phyloP scores from a whole-genome alignment of 2,797 vertebrate species.

The Streptopelia turtur region DNA sequence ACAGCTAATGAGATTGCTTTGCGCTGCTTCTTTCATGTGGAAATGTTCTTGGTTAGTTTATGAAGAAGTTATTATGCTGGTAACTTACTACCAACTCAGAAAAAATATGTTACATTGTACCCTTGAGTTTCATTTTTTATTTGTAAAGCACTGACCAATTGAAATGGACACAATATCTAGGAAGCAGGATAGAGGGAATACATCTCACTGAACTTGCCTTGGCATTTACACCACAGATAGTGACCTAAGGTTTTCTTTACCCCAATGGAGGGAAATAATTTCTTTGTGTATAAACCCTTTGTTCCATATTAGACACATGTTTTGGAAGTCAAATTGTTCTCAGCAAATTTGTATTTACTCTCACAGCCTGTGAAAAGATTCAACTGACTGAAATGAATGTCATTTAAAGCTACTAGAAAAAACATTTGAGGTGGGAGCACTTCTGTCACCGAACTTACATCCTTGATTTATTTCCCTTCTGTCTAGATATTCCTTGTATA shows the following conservation, averaged over 20 bases:
- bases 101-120: background rate
- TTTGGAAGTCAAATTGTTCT: background rate
- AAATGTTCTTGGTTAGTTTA: background rate
- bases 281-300: background rate
- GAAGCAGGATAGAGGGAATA: background rate
- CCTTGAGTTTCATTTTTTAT: background rate
- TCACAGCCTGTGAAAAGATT: background rate
- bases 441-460: background rate
- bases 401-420: background rate
- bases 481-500: background rate
- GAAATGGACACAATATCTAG: background rate
- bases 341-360: background rate
- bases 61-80: background rate
- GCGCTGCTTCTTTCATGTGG: background rate
- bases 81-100: background rate
- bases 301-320: background rate
- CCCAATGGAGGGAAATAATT: background rate
- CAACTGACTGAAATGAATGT: background rate
- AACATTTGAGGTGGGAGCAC: background rate
- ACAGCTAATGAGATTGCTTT: background rate
- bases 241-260: background rate
- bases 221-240: background rate
- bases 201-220: background rate
- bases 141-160: background rate
- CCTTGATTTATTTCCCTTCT: background rate